Base-by-base conservation (phyloP, 1,140 invertebrate genomes). In the Drosophila kohkoa region DNA sequence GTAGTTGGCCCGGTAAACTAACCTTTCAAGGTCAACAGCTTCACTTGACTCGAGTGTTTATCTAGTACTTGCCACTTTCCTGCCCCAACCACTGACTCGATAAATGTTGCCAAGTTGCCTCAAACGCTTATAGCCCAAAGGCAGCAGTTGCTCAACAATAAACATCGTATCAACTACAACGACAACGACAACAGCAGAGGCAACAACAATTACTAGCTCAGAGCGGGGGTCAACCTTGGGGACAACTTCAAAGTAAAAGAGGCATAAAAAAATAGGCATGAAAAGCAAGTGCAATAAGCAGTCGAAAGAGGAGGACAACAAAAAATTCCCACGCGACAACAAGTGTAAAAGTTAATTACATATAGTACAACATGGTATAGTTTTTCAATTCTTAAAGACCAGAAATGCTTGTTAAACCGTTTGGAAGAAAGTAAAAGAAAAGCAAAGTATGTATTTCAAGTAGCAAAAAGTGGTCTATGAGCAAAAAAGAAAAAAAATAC, bases 391-490 rank as follows among this genome's bases (percentile, higher is more conserved):
- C 67, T 59, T 28, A 16, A 20, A 64, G 49, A 67, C 55, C 15
- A 55, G 16, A 57, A 51, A 65, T 35, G 52, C 38, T 30, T 28
- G 52, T 62, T 48, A 10, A 65, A 59, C 25, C 52, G 46, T 41
- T 63, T 67, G 5, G 30, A 71, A 71, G 69, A 76, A 72, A 76
- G 63, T 63, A 67, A 76, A 67, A 67, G 67, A 75, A 79, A 79
- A 79, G 54, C 55, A 69, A 66, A 28, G 41, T 11, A 30, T 60
- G 41, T 11, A 30, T 60, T 16, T 35, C 7, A 30, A 55, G 38
- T 15, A 10, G 30, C 5, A 48, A 51, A 60, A 35, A 63, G 41
- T 52, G n/a, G 10, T 52, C 20, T 55, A 46, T 38, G 58, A 52
- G 41, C 58, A 45, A 25, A 25, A 25, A 25, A 25, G 3, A 25